phyloP scores from a whole-genome alignment of 1,140 invertebrate genomes.

The Onthophagus taurus region DNA sequence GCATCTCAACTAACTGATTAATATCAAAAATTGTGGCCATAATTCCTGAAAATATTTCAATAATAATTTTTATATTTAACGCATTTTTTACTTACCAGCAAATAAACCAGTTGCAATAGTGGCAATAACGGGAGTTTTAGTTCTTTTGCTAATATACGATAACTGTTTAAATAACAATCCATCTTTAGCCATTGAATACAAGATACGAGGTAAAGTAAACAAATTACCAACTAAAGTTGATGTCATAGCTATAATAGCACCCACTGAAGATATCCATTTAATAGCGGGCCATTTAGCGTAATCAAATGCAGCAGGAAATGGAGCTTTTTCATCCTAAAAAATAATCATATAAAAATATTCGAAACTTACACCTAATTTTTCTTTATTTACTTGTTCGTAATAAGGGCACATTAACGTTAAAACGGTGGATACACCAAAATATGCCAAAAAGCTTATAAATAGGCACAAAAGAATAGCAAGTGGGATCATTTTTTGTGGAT shows the following conservation, averaged over 20 bases:
- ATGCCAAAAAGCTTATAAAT: slow-evolving; percentile 66
- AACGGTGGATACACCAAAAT: slow-evolving; percentile 77
- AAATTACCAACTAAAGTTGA: slow-evolving; percentile 77
- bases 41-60: slow-evolving; percentile 45
- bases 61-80: background rate
- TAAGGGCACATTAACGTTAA: slow-evolving; percentile 88
- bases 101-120: slow-evolving; percentile 71
- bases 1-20: slow-evolving; percentile 83
- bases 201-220: slow-evolving; percentile 78
- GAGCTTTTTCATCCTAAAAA: slow-evolving; percentile 63
- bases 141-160: slow-evolving; percentile 57
- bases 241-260: slow-evolving; percentile 70
- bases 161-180: slow-evolving; percentile 73
- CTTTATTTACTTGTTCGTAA: slow-evolving; percentile 57
- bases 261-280: slow-evolving; percentile 77
- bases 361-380: background rate
- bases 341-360: too few relatives aligned
- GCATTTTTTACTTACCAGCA: slow-evolving; percentile 25
- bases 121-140: slow-evolving; percentile 74
- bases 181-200: slow-evolving; percentile 86
- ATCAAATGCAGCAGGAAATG: slow-evolving; percentile 75
- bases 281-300: slow-evolving; percentile 61
- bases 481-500: slow-evolving; percentile 79
- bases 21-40: slow-evolving; percentile 84
- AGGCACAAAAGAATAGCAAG: slow-evolving; percentile 78